These are phyloP conservation scores for Rhabdomys pumilio DNA, from an alignment of 2,797 vertebrate genomes.

Conservation along the genomic window DNA sequence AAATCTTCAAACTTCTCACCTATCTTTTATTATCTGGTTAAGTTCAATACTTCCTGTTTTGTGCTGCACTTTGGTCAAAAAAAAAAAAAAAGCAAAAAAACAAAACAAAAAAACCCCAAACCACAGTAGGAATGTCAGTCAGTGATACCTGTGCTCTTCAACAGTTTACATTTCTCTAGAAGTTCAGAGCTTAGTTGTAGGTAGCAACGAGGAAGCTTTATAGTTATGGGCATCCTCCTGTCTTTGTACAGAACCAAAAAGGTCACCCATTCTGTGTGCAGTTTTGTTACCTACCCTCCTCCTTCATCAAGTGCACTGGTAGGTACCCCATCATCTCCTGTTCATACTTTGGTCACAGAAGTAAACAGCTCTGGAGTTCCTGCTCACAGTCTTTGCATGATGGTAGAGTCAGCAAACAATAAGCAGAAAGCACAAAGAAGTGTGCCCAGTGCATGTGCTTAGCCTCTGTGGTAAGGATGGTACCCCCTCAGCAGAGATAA, in stretches of 20 bases:
- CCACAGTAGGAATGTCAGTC: background rate
- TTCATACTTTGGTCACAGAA: background rate
- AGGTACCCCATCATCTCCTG: background rate
- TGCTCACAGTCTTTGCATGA: background rate
- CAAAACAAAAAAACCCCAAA: background rate
- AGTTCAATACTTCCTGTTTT: background rate
- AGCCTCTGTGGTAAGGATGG: background rate
- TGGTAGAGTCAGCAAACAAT: background rate
- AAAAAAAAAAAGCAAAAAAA: background rate
- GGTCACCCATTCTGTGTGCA: background rate
- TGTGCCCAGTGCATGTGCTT: background rate
- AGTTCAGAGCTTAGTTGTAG: background rate
- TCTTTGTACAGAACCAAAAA: background rate
- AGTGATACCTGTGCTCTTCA: background rate
- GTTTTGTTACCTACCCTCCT: background rate
- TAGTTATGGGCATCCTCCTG: background rate
- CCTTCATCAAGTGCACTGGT: background rate
- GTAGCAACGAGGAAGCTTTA: background rate
- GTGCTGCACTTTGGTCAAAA: background rate
- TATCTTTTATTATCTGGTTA: constrained; percentile 13
- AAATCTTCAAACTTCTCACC: background rate
- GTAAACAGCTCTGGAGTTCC: background rate
- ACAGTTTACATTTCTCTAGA: background rate
- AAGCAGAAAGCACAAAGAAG: background rate
- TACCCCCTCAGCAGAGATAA: background rate